A percentile compares a stretch with the other conserved stretches of the same genome.
phyloP scores from a whole-genome alignment of 2,888 invertebrate genomes.

The Gisinianus flammeolus region DNA sequence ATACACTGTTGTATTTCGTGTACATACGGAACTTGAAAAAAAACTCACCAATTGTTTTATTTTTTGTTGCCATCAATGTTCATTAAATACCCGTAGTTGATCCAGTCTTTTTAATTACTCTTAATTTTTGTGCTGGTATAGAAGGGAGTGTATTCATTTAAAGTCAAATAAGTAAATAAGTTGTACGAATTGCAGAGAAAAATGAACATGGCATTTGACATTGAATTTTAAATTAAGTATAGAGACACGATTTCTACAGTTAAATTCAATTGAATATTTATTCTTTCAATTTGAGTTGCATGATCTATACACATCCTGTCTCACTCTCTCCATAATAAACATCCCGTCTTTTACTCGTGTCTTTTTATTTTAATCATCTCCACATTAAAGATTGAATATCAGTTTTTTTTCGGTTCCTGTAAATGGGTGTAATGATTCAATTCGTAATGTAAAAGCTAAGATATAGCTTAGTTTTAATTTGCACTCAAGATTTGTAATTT shows the following conservation, averaged over 20 bases:
- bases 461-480: too few species aligned
- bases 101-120: neutral
- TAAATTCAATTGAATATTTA: neutral
- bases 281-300: neutral
- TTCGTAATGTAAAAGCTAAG: too few species aligned
- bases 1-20: too few species aligned
- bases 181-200: neutral
- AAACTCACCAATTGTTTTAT: neutral
- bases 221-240: slow-evolving; percentile 19
- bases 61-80: neutral
- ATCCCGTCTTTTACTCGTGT: neutral
- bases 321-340: neutral
- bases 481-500: too few species aligned
- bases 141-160: neutral
- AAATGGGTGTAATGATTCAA: too few species aligned
- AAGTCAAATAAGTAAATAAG: neutral
- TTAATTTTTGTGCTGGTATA: neutral
- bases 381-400: too few species aligned
- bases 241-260: slow-evolving; percentile 13
- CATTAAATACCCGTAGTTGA: neutral
- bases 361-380: neutral
- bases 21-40: too few species aligned
- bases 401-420: too few species aligned
- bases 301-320: neutral
- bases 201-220: slow-evolving; percentile 1